phyloP scores from a whole-genome alignment of 2,113 vertebrate species.

The Cyanoderma ruficeps region DNA sequence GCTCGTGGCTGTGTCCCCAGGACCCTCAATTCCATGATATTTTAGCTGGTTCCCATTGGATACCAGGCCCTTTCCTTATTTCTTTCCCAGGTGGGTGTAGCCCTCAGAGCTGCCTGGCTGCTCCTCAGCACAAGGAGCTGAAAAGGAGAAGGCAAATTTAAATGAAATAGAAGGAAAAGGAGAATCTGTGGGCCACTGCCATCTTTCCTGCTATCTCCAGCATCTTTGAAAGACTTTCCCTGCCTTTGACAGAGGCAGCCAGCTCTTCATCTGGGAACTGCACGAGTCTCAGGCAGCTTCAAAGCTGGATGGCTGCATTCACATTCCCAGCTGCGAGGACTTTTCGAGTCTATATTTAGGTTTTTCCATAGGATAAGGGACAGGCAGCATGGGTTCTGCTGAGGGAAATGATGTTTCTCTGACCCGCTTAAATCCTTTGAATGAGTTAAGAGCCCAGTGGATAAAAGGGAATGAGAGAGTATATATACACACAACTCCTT shows the following conservation, averaged over 20 bases:
- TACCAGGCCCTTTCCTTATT: background rate
- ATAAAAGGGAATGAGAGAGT: conserved; percentile 56
- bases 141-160: background rate
- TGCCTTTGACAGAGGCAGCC: conserved; percentile 6
- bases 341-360: conserved; percentile 57
- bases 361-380: conserved; percentile 51
- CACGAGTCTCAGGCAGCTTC: conserved; percentile 24
- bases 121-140: background rate
- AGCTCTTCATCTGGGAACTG: conserved; percentile 46
- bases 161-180: background rate
- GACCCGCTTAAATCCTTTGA: conserved; percentile 51
- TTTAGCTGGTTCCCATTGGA: background rate
- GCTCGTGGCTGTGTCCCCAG: background rate
- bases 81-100: background rate
- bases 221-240: conserved; percentile 30
- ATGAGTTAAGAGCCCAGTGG: conserved; percentile 51
- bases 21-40: background rate
- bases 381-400: conserved; percentile 20
- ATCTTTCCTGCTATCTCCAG: conserved; percentile 1
- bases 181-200: background rate
- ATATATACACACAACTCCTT: background rate
- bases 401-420: conserved; percentile 28
- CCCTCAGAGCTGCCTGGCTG: background rate
- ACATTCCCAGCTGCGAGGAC: background rate
- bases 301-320: conserved; percentile 32